Conservation (phyloP, 1,140 invertebrate species). For the Orchestia grillus region DNA sequence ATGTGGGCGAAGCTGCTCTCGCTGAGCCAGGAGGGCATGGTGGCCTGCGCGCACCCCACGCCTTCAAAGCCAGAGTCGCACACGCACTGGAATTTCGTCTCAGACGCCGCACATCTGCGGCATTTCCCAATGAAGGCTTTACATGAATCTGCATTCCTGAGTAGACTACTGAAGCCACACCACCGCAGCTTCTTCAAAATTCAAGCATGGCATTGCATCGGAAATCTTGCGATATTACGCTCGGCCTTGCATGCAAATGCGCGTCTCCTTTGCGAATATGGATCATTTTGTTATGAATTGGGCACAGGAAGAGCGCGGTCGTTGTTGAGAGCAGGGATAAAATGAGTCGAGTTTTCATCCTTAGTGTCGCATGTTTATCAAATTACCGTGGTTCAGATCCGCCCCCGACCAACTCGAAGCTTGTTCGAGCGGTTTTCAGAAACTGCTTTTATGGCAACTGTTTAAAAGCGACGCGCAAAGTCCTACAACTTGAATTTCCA, state of each 20-base stretch:
- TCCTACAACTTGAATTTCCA: too few species aligned
- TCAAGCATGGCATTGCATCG: background rate
- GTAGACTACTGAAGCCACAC: background rate
- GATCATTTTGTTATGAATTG: background rate
- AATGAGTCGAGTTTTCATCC: background rate
- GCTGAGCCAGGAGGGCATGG: background rate
- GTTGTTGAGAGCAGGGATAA: background rate
- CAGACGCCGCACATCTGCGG: conserved; percentile 19
- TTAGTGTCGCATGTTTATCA: background rate
- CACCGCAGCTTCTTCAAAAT: background rate
- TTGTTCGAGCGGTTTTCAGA: background rate
- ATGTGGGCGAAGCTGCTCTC: conserved; percentile 43
- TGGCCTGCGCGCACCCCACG: background rate
- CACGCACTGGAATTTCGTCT: background rate
- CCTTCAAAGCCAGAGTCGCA: conserved; percentile 25
- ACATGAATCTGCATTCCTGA: background rate
- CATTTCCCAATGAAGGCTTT: background rate
- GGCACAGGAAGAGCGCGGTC: background rate
- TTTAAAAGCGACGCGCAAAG: too few species aligned
- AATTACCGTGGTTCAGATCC: background rate
- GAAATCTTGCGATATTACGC: background rate
- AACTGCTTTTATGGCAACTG: background rate
- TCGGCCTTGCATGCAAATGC: background rate
- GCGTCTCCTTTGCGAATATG: background rate
- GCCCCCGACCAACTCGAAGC: background rate